Evolutionary conservation across 2,113 vertebrate genomes (phyloP), one percentile per base, ranked within the genome.

Genomic region (Ahaetulla prasina): DNA sequence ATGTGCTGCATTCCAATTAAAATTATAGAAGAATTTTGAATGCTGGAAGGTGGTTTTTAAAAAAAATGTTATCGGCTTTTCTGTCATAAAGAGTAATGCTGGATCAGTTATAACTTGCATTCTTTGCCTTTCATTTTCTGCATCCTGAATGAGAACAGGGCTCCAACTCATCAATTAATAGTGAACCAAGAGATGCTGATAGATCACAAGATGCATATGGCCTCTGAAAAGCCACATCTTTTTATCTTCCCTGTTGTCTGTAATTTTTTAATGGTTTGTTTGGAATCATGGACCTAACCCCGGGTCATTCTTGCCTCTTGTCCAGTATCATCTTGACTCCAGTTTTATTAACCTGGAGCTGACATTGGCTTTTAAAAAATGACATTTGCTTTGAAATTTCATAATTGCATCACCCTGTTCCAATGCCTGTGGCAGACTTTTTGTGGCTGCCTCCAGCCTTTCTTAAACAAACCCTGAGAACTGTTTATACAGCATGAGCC

Each of bases 401-500:
- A 93, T 91, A 90, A 57, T 18, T 63, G 30, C 39, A 35, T 30
- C 91, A 45, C 91, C 90, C 43, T 63, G n/a, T 47, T 94, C 25
- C 49, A 92, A 0, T 92, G 86, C 80, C 6, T 3, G 93, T 96
- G 89, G 50, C 16, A 52, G 50, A 43, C n/a, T 91, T 14, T 84
- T 30, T 92, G 20, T 91, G 49, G 4, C 86, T 50, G 80, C 94
- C 0, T 22, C 25, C 55, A 95, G 14, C 23, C 10, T 12, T 87
- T 88, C 93, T 96, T 93, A 95, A 95, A 96, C 57, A 87, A 54
- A 88, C 57, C 57, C 20, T 91, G 89, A 91, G 55, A 89, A 89
- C 90, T 80, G 0, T 86, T 91, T 55, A 87, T n/a, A 93, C 23
- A 94, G 63, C n/a, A 92, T 95, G 94, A 95, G 93, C 94, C 85